phyloP scores from a whole-genome alignment of 2,113 vertebrate genomes.

The Python bivittatus region DNA sequence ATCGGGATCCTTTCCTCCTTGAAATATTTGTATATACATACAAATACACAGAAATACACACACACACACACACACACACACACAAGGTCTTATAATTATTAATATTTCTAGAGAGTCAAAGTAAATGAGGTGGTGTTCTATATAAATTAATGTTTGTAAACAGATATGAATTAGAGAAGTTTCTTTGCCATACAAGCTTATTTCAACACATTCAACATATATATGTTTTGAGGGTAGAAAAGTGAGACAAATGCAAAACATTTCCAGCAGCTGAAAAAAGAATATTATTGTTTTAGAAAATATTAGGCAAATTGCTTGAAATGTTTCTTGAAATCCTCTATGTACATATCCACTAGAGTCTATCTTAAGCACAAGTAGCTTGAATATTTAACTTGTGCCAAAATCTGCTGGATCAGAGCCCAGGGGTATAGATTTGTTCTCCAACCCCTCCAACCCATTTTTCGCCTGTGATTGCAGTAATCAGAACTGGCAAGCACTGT shows the following conservation, averaged over 20 bases:
- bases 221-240: not conserved
- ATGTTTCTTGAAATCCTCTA: not conserved
- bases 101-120: no score
- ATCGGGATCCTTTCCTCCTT: not conserved
- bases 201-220: not conserved
- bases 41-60: not conserved
- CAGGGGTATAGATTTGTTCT: not conserved
- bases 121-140: not conserved
- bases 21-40: not conserved
- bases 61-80: no score
- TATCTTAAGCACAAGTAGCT: not conserved
- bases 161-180: not conserved
- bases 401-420: constrained; percentile 12
- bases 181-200: not conserved
- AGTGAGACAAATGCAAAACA: not conserved
- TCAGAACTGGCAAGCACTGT: not conserved
- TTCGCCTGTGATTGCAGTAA: not conserved
- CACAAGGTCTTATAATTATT: not conserved
- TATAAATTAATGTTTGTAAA: not conserved
- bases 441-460: not conserved
- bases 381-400: constrained; percentile 8
- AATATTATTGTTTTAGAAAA: constrained; percentile 10
- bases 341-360: not conserved
- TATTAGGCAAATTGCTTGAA: constrained; percentile 23
- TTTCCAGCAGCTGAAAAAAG: not conserved